phyloP scores from a whole-genome alignment of 2,888 invertebrate genomes.

The Calameuta filiformis region DNA sequence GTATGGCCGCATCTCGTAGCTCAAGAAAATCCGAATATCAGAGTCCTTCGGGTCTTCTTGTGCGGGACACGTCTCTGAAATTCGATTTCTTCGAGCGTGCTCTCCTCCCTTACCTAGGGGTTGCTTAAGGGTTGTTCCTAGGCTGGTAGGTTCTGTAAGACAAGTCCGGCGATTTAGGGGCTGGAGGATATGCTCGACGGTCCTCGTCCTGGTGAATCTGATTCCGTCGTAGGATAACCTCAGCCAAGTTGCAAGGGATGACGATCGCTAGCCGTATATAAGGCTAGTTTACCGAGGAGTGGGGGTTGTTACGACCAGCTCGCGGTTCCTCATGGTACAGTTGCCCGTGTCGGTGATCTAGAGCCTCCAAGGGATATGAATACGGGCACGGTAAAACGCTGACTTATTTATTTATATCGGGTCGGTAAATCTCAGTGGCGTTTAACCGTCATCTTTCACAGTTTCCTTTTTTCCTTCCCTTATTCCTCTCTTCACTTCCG shows the following conservation, averaged over 20 bases:
- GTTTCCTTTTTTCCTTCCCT: constrained; percentile 17
- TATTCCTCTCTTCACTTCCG: background rate
- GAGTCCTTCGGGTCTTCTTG: background rate
- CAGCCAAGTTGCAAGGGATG: background rate
- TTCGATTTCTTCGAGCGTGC: background rate
- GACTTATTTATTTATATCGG: constrained; percentile 49
- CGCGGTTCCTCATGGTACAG: background rate
- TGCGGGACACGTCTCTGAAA: background rate
- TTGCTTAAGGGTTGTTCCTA: background rate
- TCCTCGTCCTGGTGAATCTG: background rate
- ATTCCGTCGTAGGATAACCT: background rate
- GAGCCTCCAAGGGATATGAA: constrained; percentile 22
- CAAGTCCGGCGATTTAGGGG: background rate
- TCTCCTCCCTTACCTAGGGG: background rate
- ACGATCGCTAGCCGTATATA: background rate
- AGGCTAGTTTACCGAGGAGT: background rate
- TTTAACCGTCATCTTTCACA: constrained; percentile 32
- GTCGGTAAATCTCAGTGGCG: constrained; percentile 36
- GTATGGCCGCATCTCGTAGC: background rate
- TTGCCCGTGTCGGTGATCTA: background rate
- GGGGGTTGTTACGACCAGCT: background rate
- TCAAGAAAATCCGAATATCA: background rate
- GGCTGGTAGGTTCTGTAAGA: background rate
- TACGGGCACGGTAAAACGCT: constrained; percentile 12
- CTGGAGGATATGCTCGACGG: background rate